Base-by-base conservation (phyloP, 1,140 invertebrate species). In the Drosophila fuyamai region DNA sequence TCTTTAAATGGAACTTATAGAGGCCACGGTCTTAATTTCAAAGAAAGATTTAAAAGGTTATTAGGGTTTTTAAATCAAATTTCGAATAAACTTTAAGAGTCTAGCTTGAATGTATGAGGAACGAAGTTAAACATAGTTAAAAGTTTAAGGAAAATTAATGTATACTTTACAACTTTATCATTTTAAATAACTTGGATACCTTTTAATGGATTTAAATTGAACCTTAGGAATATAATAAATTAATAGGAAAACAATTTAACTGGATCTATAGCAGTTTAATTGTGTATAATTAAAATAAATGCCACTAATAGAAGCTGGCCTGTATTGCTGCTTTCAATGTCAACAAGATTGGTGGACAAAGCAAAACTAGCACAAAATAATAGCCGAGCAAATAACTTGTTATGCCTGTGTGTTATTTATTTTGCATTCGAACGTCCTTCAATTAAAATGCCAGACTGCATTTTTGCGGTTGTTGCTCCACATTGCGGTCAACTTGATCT, bases 361-460 rank as follows among this genome's bases (percentile, higher is more conserved):
- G 44, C 32, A 54, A 71, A 71, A 71, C 65, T 57, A 78, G 51
- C 63, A 59, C 74, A 60, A 55, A 67, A 40, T 77, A 55, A 60
- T 76, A 18, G 27, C 8, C 44, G 10, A 12, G 50, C 18, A 59
- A 54, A 54, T 65, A 68, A 68, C 65, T 53, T 27, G 65, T 54
- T 68, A 35, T 67, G 59, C 27, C 44, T 38, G 13, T 23, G 55
- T 50, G 35, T 27, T 38, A 44, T 73, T 55, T 73, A 43, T 59
- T 63, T 58, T 66, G 59, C 60, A 48, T 46, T 60, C 67, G n/a
- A 66, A 48, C 74, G 79, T 81, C 79, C 74, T 81, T 81, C 79
- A 82, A 82, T 82, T 82, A 50, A 81, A 75, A 80, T 79, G 41
- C 40, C 76, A 43, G 59, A 79, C 76, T 73, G 76, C 76, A 79